Base-by-base conservation (phyloP, 2,888 invertebrate genomes). In the Balanococcus diminutus region DNA sequence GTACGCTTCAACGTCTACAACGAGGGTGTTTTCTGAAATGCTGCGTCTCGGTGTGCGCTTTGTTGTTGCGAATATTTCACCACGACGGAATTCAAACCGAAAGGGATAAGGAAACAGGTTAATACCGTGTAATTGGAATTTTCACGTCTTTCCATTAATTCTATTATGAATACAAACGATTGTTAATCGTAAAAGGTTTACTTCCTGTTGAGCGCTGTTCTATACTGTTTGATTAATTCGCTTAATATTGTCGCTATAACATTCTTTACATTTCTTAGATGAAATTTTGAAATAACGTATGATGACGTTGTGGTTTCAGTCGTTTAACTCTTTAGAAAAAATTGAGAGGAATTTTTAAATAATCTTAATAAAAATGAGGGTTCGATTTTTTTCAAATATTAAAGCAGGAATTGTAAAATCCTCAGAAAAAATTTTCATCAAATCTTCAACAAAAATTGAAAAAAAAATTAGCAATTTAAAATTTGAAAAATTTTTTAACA, bases 141-240 rank as follows among this genome's bases (percentile, higher is more conserved):
- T 67, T 67, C 67, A 67, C 67, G 67, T 67, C 67, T 67, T 67
- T 67, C 67, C 67, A 67, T 25, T 67, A 67, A 67, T 67, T 67
- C 67, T 67, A 67, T 28, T 67, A 67, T 67, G 67, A 67, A 67
- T 67, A 67, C 67, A 67, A 67, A 67, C 67, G 67, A 67, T 67
- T 67, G 67, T 67, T 67, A 67, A 67, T 67, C 28, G 67, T 28
- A 67, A 67, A 67, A 67, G 67, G 67, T 67, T 67, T 67, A 67
- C 67, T 67, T 67, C 28, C 25, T 67, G 67, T 67, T 67, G 67
- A 67, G 67, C 28, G 28, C 3, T 1, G 28, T 67, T 67, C 4
- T 67, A 14, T 14, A 67, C 67, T 14, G 67, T 67, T 67, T 67
- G 67, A 67, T 67, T 67, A 67, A 67, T 67, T 67, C 67, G 67